phyloP scores from a whole-genome alignment of 2,888 invertebrate genomes.

The Drosophila longiperda region DNA sequence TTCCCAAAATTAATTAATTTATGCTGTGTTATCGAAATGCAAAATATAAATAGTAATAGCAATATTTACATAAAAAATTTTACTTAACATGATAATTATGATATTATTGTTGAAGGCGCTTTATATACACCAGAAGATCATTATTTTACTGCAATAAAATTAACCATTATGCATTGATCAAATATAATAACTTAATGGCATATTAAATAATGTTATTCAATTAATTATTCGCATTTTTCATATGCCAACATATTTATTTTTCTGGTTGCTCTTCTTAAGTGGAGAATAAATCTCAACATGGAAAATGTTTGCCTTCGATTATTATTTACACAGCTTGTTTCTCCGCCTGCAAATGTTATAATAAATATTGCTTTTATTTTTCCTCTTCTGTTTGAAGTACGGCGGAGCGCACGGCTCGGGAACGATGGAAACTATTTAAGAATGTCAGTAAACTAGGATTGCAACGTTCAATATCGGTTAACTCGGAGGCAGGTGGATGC shows the following conservation, averaged over 20 bases:
- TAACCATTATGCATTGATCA: not conserved
- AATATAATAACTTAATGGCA: not conserved
- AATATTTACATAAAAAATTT: not conserved
- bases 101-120: not conserved
- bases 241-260: not conserved
- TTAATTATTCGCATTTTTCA: not conserved
- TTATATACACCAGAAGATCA: not conserved
- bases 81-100: not conserved
- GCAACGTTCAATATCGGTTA: conserved; percentile 77
- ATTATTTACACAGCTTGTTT: not conserved
- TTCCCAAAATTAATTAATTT: not conserved
- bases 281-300: not conserved
- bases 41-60: not conserved
- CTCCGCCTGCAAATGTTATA: not conserved
- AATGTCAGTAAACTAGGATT: conserved; percentile 84
- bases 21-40: no score
- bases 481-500: conserved; percentile 53
- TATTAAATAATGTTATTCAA: conserved; percentile 1
- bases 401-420: conserved; percentile 85
- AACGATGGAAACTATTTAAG: conserved; percentile 85
- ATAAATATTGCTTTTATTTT: conserved; percentile 5
- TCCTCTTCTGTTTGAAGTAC: conserved; percentile 22
- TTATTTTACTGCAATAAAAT: not conserved
- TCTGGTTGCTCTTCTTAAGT: no score
- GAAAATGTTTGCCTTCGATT: not conserved